Evolutionary conservation across 2,888 invertebrate species (phyloP).

Genomic region (Hypolimnas misippus): DNA sequence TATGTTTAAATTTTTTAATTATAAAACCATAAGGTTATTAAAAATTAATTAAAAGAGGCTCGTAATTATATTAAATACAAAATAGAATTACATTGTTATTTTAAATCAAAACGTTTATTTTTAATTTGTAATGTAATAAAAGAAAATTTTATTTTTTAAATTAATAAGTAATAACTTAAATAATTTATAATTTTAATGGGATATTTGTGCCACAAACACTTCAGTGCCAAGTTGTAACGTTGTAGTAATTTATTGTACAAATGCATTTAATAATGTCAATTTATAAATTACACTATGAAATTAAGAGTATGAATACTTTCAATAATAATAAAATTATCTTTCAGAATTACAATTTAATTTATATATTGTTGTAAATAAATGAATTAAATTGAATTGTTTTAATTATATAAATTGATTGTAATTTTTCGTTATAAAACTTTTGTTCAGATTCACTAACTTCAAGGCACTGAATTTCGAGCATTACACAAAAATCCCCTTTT

Average conservation of each 20-base stretch:
- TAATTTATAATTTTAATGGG: background rate
- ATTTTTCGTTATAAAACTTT: background rate
- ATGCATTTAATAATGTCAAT: slow-evolving; percentile 11
- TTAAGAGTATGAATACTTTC: background rate
- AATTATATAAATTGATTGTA: background rate
- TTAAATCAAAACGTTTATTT: background rate
- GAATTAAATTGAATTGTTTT: background rate
- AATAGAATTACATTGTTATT: background rate
- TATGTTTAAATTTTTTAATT: background rate
- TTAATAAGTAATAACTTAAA: slow-evolving; percentile 16
- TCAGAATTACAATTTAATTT: background rate
- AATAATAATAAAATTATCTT: slow-evolving; percentile 1
- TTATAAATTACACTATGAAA: background rate
- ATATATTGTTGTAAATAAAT: background rate
- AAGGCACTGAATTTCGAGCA: background rate
- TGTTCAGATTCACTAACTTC: too few relatives aligned
- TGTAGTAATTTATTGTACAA: background rate
- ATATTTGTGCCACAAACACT: slow-evolving; percentile 15
- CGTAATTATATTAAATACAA: slow-evolving; percentile 12
- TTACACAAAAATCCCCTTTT: slow-evolving; percentile 7
- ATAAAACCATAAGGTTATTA: background rate
- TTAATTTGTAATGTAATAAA: slow-evolving; percentile 13
- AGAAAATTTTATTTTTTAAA: slow-evolving; percentile 3
- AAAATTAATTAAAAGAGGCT: slow-evolving; percentile 9
- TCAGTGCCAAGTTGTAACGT: slow-evolving; percentile 6